Conservation (phyloP, 2,888 invertebrate species). For the Allygus modestus region DNA sequence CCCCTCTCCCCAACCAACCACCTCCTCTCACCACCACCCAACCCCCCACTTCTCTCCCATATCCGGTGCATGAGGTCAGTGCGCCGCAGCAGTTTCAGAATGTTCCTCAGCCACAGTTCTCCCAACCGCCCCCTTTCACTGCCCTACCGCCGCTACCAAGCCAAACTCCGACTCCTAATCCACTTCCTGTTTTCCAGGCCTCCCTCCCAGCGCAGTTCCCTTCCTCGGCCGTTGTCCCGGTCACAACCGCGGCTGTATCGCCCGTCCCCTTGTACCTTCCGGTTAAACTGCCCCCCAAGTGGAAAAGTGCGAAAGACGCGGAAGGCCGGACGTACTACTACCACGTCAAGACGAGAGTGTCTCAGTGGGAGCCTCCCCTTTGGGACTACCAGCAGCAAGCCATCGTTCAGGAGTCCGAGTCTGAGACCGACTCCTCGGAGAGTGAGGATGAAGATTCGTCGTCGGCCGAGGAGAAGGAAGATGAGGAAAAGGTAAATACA, state of each 20-base stretch:
- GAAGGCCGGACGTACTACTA: constrained; percentile 95
- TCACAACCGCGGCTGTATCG: constrained; percentile 69
- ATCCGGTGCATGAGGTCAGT: background rate
- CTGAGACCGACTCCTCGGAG: constrained; percentile 66
- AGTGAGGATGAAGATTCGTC: constrained; percentile 66
- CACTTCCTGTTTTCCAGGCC: constrained; percentile 67
- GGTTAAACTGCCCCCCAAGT: constrained; percentile 86
- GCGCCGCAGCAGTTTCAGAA: background rate
- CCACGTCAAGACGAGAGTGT: constrained; percentile 86
- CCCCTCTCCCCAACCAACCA: constrained; percentile 53
- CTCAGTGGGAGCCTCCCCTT: constrained; percentile 86
- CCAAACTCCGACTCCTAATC: constrained; percentile 31
- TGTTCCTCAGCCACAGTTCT: constrained; percentile 38
- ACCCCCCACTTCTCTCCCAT: constrained; percentile 60
- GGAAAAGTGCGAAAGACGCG: constrained; percentile 87
- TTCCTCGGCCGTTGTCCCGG: constrained; percentile 69
- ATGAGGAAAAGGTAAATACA: constrained; percentile 68
- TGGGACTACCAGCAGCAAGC: constrained; percentile 66
- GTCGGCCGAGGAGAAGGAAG: constrained; percentile 68
- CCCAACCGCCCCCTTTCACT: constrained; percentile 34
- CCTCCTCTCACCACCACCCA: constrained; percentile 21
- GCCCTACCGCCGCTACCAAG: constrained; percentile 56
- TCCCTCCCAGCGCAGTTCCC: constrained; percentile 2
- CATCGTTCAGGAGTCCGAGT: constrained; percentile 70
- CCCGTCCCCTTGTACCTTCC: constrained; percentile 65